Percentiles rank a stretch among this genome's conserved stretches.
Evolutionary conservation across 2,113 vertebrate genomes (phyloP).

Genomic region (Oryctolagus cuniculus): mOryCun1.1 NC_091432.1:7360501-7361000

Average conservation of each 20-base stretch:
- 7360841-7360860: constrained; percentile 49
- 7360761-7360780: constrained; percentile 18
- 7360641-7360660: background rate
- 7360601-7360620: background rate
- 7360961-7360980: constrained; percentile 21
- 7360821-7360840: constrained; percentile 67
- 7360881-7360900: constrained; percentile 50
- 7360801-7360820: constrained; percentile 72
- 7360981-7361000: constrained; percentile 47
- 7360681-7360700: background rate
- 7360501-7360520: background rate
- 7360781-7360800: constrained; percentile 60
- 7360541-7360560: background rate
- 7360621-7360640: background rate
- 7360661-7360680: background rate
- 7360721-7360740: background rate
- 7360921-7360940: constrained; percentile 19
- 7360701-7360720: background rate
- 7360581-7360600: constrained; percentile 20
- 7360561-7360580: background rate
- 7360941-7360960: background rate
- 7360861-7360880: constrained; percentile 66
- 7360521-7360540: background rate
- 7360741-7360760: constrained; percentile 37
- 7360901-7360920: constrained; percentile 43